A percentile compares a stretch with the other conserved stretches of the same genome.
These are phyloP conservation scores for Emys orbicularis DNA, from an alignment of 2,797 vertebrate species.

Conservation along the genomic window DNA sequence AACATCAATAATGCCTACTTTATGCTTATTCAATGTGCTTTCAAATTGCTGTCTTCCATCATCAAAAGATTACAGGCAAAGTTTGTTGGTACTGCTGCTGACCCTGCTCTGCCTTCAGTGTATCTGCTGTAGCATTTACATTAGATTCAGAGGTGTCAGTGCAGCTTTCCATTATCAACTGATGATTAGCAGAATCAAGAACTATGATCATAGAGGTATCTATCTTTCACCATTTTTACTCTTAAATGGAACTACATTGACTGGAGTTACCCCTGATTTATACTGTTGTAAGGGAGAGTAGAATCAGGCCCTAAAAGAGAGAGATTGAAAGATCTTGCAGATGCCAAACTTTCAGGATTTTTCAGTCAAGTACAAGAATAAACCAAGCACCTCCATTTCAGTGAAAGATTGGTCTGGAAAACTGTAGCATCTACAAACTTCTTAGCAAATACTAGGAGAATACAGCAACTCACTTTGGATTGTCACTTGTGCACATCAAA, in stretches of 20 bases:
- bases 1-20: constrained; percentile 64
- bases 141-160: not conserved
- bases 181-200: constrained; percentile 13
- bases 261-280: not conserved
- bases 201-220: not conserved
- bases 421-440: not conserved
- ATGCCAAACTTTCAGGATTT: not conserved
- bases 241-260: not conserved
- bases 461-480: not conserved
- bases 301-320: not conserved
- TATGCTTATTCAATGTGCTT: constrained; percentile 61
- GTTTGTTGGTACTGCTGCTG: constrained; percentile 34
- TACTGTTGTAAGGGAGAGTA: not conserved
- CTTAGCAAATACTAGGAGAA: not conserved
- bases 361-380: not conserved
- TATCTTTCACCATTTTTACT: constrained; percentile 9
- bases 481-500: not conserved
- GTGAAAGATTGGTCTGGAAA: not conserved
- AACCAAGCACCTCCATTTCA: not conserved
- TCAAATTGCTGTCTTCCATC: constrained; percentile 54
- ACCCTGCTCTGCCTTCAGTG: constrained; percentile 39
- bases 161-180: not conserved
- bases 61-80: constrained; percentile 20
- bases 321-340: not conserved
- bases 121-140: not conserved